Base-by-base conservation (phyloP, 2,113 vertebrate species). In the Sardina pilchardus region DNA sequence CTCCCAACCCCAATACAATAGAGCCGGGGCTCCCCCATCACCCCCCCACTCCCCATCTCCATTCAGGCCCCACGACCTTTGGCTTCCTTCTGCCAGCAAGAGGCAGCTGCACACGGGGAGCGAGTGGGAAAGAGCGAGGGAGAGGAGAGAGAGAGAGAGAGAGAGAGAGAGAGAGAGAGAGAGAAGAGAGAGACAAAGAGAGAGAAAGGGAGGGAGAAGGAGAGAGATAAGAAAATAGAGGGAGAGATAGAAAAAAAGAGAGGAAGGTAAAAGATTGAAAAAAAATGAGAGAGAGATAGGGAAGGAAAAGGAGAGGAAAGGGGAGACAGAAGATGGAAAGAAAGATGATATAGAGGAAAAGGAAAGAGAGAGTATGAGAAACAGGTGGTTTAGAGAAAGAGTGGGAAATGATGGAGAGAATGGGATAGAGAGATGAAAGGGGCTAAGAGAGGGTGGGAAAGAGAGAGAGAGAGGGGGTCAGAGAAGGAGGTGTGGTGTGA, bases 1-100 rank as follows among this genome's bases (percentile, higher is more conserved):
- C 63, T 71, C n/a, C 14, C 30, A 16, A 53, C 19, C 26, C 82
- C 83, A 59, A 82, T 56, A 84, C 75, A 83, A 83, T 82, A 53
- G 82, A 85, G 81, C 47, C 42, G 30, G 19, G 83, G 36, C 71
- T 89, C 86, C 84, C 83, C 85, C 82, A 30, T 56, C 59, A 34
- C 59, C 24, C 81, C 45, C 63, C 86, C 86, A 81, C 83, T 88
- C 82, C 42, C 75, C 53, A 24, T 21, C 56, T 82, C 87, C 39
- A 86, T 88, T 85, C 82, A 87, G 82, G 47, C 47, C 34, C 83
- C 63, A 36, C 36, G 81, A 84, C 85, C 86, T 88, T 82, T 88
- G 85, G 59, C 81, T 83, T 71, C 85, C 24, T 50, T 84, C 47
- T 63, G 63, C 43, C 81, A 43, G 30, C 34, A 9, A 39, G 80